Conservation (phyloP, 2,797 vertebrate species). For the Neosilurus hyrtlii region DNA sequence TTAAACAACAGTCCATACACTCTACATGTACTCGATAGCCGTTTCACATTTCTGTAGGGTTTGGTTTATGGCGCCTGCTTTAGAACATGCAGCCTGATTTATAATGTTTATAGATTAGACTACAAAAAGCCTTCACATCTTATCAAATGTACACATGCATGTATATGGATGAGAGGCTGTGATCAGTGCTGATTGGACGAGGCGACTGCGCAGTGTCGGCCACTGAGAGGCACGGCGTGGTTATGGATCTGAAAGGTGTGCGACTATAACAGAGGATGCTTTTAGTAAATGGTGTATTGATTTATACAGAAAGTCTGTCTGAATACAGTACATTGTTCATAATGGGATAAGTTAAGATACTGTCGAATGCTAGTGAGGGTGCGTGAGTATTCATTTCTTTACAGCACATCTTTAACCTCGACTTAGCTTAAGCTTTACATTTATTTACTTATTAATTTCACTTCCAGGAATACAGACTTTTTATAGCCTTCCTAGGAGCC, state of each 20-base stretch:
- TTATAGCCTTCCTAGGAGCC: neutral
- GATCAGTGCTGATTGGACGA: neutral
- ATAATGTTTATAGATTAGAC: constrained; percentile 22
- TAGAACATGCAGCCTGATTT: constrained; percentile 19
- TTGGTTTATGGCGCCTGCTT: constrained; percentile 32
- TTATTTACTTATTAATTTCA: constrained; percentile 5
- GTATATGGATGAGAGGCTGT: constrained; percentile 27
- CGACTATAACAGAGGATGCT: neutral
- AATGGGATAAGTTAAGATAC: constrained; percentile 24
- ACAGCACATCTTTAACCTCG: neutral
- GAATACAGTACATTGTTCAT: constrained; percentile 23
- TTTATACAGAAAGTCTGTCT: constrained; percentile 14
- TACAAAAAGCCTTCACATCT: constrained; percentile 5
- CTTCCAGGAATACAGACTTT: neutral
- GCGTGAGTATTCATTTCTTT: constrained; percentile 18
- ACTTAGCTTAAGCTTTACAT: constrained; percentile 8
- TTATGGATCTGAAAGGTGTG: constrained; percentile 15
- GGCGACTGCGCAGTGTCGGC: constrained; percentile 1
- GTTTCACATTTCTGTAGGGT: constrained; percentile 42
- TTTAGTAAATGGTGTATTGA: constrained; percentile 23
- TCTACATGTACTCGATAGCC: neutral
- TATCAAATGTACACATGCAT: constrained; percentile 28
- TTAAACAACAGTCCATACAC: neutral
- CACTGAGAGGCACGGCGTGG: neutral
- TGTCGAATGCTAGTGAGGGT: constrained; percentile 16